Percentiles rank a stretch among this genome's conserved stretches.
These are phyloP conservation scores for Ariopsis seemanni DNA, from an alignment of 2,113 vertebrate genomes.

Conservation along the genomic window DNA sequence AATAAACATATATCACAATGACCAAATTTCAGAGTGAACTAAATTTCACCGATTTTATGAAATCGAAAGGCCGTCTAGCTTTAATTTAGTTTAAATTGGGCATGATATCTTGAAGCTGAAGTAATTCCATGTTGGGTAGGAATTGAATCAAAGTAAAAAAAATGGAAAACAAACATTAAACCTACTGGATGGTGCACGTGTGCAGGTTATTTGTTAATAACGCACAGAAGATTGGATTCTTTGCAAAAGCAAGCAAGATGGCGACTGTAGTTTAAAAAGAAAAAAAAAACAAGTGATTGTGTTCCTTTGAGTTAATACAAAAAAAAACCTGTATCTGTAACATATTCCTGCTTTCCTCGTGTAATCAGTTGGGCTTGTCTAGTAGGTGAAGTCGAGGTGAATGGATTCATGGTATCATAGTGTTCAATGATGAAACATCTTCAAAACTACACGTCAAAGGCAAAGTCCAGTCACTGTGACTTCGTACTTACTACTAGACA, in stretches of 20 bases:
- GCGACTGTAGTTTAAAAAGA: neutral
- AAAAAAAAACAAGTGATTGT: neutral
- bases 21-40: too few relatives aligned
- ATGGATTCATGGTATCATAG: neutral
- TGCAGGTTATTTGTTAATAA: neutral
- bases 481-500: neutral
- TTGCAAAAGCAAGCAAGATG: slow-evolving; percentile 1
- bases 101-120: neutral
- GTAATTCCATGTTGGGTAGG: neutral
- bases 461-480: slow-evolving; percentile 5
- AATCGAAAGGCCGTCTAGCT: too few relatives aligned
- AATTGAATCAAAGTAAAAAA: neutral
- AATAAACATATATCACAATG: too few relatives aligned
- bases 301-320: slow-evolving; percentile 19
- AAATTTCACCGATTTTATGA: too few relatives aligned
- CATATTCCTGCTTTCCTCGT: neutral
- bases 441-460: neutral
- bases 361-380: neutral
- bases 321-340: slow-evolving; percentile 40
- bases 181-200: neutral
- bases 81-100: neutral
- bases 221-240: neutral
- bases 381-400: neutral
- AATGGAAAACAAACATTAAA: neutral
- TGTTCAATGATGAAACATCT: neutral